phyloP scores from a whole-genome alignment of 2,888 invertebrate species.

The Galeopsomyia nigrocyanea region DNA sequence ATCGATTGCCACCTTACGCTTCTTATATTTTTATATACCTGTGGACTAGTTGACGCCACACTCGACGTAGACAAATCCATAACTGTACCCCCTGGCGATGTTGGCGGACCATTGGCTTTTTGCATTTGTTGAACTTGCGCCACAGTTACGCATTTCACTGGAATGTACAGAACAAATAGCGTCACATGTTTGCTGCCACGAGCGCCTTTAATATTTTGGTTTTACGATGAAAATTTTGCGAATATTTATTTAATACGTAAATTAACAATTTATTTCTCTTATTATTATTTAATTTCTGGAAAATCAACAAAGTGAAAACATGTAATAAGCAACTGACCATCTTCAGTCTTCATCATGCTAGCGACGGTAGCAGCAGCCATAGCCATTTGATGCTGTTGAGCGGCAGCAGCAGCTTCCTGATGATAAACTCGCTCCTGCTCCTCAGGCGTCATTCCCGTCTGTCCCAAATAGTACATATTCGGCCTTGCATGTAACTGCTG shows the following conservation, averaged over 20 bases:
- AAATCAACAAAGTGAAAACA: too few species aligned
- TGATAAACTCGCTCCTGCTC: constrained; percentile 75
- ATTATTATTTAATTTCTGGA: not conserved
- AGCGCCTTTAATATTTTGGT: not conserved
- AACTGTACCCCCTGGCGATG: constrained; percentile 83
- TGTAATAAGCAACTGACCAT: constrained; percentile 55
- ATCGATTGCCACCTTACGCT: not conserved
- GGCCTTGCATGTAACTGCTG: constrained; percentile 70
- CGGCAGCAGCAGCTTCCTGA: constrained; percentile 70
- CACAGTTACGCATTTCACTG: constrained; percentile 86
- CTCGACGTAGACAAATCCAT: constrained; percentile 90
- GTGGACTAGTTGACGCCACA: constrained; percentile 86
- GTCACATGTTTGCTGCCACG: not conserved
- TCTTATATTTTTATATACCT: constrained; percentile 72
- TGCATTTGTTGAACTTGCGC: constrained; percentile 76
- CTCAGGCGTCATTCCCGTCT: constrained; percentile 72
- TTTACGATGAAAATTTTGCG: not conserved
- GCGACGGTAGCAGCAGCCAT: constrained; percentile 73
- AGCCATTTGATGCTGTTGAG: constrained; percentile 71
- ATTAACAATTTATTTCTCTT: not conserved
- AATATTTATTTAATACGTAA: not conserved
- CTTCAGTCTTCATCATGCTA: constrained; percentile 78
- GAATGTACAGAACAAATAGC: constrained; percentile 32
- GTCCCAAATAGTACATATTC: constrained; percentile 75
- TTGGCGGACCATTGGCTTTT: constrained; percentile 75